phyloP scores from a whole-genome alignment of 1,140 invertebrate genomes.

The Plectrocnemia conspersa region DNA sequence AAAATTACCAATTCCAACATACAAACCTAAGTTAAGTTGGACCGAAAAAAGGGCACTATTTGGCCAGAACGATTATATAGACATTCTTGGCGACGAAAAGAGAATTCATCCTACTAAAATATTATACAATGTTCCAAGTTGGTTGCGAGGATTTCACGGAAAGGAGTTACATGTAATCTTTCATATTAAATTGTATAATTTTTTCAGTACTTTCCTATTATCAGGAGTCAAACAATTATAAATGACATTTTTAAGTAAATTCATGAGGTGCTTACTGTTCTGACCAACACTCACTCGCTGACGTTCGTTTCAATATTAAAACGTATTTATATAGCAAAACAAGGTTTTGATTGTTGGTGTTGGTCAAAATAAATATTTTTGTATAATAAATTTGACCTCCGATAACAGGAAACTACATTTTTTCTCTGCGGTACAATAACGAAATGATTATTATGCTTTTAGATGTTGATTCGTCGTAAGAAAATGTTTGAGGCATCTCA shows the following conservation, averaged over 20 bases:
- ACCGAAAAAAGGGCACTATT: constrained; percentile 70
- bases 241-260: neutral
- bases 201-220: neutral
- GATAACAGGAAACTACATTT: too few species aligned
- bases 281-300: too few species aligned
- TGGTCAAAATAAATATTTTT: too few species aligned
- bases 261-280: too few species aligned
- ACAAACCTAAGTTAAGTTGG: constrained; percentile 72
- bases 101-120: constrained; percentile 71
- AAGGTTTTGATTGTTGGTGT: too few species aligned
- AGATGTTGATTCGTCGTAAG: constrained; percentile 69
- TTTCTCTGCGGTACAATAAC: neutral
- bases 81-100: constrained; percentile 80
- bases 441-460: constrained; percentile 6
- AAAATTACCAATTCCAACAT: constrained; percentile 62
- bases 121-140: constrained; percentile 77
- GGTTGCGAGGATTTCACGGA: constrained; percentile 82
- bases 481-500: constrained; percentile 56
- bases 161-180: constrained; percentile 77
- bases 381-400: too few species aligned
- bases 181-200: too few species aligned
- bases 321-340: too few species aligned
- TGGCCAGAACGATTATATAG: constrained; percentile 96
- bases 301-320: too few species aligned
- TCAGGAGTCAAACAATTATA: neutral